phyloP scores from a whole-genome alignment of 1,140 invertebrate genomes.

The Druon quercuslanigerum region DNA sequence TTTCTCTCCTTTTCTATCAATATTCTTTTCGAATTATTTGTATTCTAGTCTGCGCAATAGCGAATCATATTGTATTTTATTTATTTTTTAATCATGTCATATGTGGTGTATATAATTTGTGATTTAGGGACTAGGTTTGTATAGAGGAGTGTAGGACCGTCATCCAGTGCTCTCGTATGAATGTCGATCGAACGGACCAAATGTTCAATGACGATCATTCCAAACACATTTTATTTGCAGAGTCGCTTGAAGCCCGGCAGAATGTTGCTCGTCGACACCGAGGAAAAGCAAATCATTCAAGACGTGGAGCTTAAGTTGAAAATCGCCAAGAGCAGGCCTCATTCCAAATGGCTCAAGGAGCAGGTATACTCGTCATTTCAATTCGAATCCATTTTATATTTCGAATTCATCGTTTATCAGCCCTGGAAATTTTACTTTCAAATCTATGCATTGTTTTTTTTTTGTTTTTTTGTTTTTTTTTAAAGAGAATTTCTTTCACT shows the following conservation, averaged over 20 bases:
- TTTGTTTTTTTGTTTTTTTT: too few relatives aligned
- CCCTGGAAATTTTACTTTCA: too few relatives aligned
- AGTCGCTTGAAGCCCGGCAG: constrained; percentile 97
- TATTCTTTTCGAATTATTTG: constrained; percentile 40
- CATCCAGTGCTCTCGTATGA: constrained; percentile 68
- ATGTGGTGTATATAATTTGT: constrained; percentile 70
- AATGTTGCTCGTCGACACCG: constrained; percentile 98
- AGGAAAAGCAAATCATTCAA: constrained; percentile 92
- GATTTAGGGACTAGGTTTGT: constrained; percentile 73
- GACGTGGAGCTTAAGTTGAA: constrained; percentile 95
- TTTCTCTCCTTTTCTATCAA: constrained; percentile 37
- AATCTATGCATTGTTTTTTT: too few relatives aligned
- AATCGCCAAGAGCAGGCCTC: constrained; percentile 91
- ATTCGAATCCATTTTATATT: not conserved
- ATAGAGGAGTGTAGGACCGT: constrained; percentile 69
- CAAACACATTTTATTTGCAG: constrained; percentile 78
- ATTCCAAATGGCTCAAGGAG: constrained; percentile 93
- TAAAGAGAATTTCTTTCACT: too few relatives aligned
- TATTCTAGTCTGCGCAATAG: constrained; percentile 53
- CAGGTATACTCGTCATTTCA: constrained; percentile 79
- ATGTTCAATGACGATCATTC: constrained; percentile 57
- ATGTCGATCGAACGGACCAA: constrained; percentile 55
- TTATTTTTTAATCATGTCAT: constrained; percentile 70
- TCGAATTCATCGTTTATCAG: not conserved
- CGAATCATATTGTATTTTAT: constrained; percentile 64